Evolutionary conservation across 2,797 vertebrate genomes (phyloP), one percentile per base, ranked within the genome.

Genomic region (Leptoclinus maculatus): DNA sequence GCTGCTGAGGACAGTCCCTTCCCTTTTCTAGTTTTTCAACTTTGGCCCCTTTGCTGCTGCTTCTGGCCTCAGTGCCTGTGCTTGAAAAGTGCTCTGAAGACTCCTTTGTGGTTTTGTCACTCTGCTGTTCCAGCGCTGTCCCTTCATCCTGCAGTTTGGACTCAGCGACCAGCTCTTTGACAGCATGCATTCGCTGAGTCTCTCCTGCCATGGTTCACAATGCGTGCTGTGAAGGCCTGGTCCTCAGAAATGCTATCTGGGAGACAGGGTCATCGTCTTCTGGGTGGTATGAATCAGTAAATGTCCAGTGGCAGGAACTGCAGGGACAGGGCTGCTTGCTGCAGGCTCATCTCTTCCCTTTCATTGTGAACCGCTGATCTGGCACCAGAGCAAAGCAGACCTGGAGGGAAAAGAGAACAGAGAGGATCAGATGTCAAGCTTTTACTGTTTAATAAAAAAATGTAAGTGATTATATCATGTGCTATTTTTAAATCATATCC

Each of bases 191-290:
- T 93, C 94, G 96, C 94, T 96, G 96, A 93, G 95, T 96, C 94
- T 98, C 97, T 96, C 97, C 96, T 89, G 97, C 97, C 96, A 97
- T 97, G 95, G 93, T 97, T 94, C 95, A 94, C 84, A 85, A 83
- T 88, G 87, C 82, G 92, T 90, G 90, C 91, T 92, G 87, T 89
- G 88, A 92, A 93, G 92, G 85, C 92, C 91, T 92, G 89, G 89
- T 95, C 93, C 94, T 95, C 95, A 93, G 95, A 88, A 84, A 87
- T 90, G 88, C 36, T 87, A 91, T 93, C 93, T 93, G 91, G 92
- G 74, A 79, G 89, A 94, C 89, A 95, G 82, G 86, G 92, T 91
- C 96, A 96, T 96, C 88, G 80, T 95, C 90, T 91, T 93, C 76
- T 78, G 0, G 79, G 76, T 79, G 58, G 87, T 81, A 84, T 84